Conservation (phyloP, 2,888 invertebrate species). For the Ramazzottius varieornatus region DNA sequence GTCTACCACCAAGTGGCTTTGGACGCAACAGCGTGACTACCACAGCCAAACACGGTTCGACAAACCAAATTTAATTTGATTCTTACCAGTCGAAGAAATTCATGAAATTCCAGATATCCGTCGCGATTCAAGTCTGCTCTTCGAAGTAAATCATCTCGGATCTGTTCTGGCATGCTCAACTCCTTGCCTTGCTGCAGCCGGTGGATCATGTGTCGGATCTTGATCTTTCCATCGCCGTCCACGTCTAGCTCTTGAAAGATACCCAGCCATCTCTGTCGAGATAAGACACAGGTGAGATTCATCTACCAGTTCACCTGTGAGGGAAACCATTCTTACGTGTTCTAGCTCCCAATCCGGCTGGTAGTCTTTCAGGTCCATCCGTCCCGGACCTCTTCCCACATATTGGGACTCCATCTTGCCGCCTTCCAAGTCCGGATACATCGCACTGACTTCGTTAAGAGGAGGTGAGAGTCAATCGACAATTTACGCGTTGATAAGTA, state of each 20-base stretch:
- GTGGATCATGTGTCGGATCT: not conserved
- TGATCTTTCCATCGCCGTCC: not conserved
- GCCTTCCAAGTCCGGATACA: not conserved
- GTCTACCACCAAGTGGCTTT: too few species aligned
- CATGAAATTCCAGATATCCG: not conserved
- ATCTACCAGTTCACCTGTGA: too few species aligned
- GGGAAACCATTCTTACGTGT: too few species aligned
- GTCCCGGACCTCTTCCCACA: not conserved
- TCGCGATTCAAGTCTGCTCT: not conserved
- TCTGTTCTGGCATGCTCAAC: not conserved
- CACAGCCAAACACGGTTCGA: too few species aligned
- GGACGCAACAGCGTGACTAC: too few species aligned
- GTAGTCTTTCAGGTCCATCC: not conserved
- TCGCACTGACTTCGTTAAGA: too few species aligned
- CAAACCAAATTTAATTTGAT: too few species aligned
- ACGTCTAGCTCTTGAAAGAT: not conserved
- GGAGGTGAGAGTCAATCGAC: too few species aligned
- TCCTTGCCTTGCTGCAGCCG: not conserved
- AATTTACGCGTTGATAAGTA: too few species aligned
- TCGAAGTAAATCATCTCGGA: not conserved
- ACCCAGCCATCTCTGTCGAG: not conserved
- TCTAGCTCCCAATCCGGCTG: not conserved
- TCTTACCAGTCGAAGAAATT: not conserved
- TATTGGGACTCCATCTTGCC: not conserved
- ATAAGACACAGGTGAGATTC: not conserved